A percentile compares a stretch with the other conserved stretches of the same genome.
These are phyloP conservation scores for Choloepus didactylus DNA, from an alignment of 2,797 vertebrate genomes.

Conservation along the genomic window DNA sequence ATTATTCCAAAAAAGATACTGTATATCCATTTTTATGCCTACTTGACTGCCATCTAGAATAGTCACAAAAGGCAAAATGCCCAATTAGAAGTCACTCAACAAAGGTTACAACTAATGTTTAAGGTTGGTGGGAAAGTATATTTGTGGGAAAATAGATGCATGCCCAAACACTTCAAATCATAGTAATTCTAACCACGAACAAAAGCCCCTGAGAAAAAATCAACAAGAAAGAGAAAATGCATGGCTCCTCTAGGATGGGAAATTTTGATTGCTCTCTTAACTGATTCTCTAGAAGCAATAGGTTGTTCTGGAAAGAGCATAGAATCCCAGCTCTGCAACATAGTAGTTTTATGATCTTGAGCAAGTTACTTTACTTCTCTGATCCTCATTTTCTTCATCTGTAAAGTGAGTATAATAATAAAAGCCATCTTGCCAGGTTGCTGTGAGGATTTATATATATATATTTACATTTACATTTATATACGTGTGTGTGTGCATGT, in stretches of 20 bases:
- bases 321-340: conserved; percentile 23
- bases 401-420: conserved; percentile 4
- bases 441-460: background rate
- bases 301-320: background rate
- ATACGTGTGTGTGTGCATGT: no score
- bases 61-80: background rate
- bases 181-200: background rate
- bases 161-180: background rate
- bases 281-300: background rate
- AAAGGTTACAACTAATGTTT: conserved; percentile 51
- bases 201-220: background rate
- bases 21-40: background rate
- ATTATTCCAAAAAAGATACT: background rate
- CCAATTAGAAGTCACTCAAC: conserved; percentile 38
- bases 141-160: background rate
- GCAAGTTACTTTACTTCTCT: conserved; percentile 28
- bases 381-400: conserved; percentile 5
- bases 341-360: background rate
- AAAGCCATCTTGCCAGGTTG: background rate
- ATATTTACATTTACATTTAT: background rate
- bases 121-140: conserved; percentile 25
- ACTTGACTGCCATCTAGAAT: conserved; percentile 10
- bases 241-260: background rate
- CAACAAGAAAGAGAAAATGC: background rate
- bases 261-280: conserved; percentile 10